Base-by-base conservation (phyloP, 2,888 invertebrate genomes). In the Hypsopygia costalis region DNA sequence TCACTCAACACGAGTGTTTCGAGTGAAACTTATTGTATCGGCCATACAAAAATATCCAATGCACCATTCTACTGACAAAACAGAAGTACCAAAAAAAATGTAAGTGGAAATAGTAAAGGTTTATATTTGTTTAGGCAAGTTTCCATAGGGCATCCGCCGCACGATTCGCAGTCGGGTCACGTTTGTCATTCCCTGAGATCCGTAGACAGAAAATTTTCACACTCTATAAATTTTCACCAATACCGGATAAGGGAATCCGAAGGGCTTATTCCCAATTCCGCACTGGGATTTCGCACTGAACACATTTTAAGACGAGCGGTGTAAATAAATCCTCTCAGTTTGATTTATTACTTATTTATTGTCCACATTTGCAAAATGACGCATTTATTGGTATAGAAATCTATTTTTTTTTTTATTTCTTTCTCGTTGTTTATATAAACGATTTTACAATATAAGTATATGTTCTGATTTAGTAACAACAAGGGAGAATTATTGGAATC, bases 181-280 rank as follows among this genome's bases (percentile, higher is more conserved):
- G 80, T 80, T 74, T 76, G 77, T 79, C 80, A 81, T 81, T 74
- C 68, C 72, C 66, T 64, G 55, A 59, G 70, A 79, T 71, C 72
- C 70, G 63, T 57, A 61, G 67, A 66, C 66, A 65, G 59, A 59
- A 69, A 73, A 69, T 77, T 79, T 81, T 80, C 79, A 79, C 82
- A 81, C 72, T 81, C 79, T 78, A 81, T 80, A 81, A 79, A 82
- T 81, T 79, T 65, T 62, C 66, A 53, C 65, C 69, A 62, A 70
- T 66, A 67, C 63, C 43, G 58, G 58, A 58, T 66, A 67, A 63
- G 70, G 67, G 69, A 70, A 78, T 69, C 70, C 71, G 44, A 44
- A 35, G 51, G 64, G 62, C 56, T 76, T 67, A 55, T 58, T 51
- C 58, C 48, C 55, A 52, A 58, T 64, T 58, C 55, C 43, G 47